These are phyloP conservation scores for Aurelia aurita complex sp. Pacific DNA, from an alignment of 30 jellyfish, hydroid and myxozoan genomes.

Conservation along the genomic window DNA sequence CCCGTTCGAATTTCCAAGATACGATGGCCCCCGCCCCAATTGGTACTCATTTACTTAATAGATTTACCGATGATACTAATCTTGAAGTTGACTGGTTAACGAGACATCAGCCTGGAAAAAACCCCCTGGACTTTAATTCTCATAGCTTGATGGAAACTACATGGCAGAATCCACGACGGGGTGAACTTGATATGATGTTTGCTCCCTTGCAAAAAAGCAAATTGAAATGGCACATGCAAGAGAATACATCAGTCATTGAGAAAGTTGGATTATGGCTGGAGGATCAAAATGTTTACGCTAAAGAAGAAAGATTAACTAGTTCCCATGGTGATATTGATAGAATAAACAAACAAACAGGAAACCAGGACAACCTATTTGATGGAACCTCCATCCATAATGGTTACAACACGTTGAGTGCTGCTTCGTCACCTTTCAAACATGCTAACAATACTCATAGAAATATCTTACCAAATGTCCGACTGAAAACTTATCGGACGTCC, in stretches of 20 bases:
- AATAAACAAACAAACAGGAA: neutral
- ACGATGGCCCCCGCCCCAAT: slow-evolving; percentile 6
- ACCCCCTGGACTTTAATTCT: slow-evolving; percentile 20
- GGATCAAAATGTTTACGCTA: slow-evolving; percentile 63
- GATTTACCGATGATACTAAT: slow-evolving; percentile 21
- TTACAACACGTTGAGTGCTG: slow-evolving; percentile 35
- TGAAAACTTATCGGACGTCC: slow-evolving; percentile 1
- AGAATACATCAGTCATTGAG: slow-evolving; percentile 69
- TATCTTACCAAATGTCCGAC: slow-evolving; percentile 1
- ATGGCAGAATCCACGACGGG: slow-evolving; percentile 35
- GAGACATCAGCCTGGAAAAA: slow-evolving; percentile 16
- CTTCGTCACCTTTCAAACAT: slow-evolving; percentile 59
- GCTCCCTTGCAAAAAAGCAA: slow-evolving; percentile 48
- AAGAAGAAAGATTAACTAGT: slow-evolving; percentile 48
- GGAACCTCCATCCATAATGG: slow-evolving; percentile 11
- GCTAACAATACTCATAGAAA: slow-evolving; percentile 4
- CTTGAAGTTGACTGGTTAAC: slow-evolving; percentile 20
- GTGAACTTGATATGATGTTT: slow-evolving; percentile 45
- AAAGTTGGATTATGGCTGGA: slow-evolving; percentile 98
- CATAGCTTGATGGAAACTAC: slow-evolving; percentile 4
- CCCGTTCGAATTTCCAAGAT: slow-evolving; percentile 6
- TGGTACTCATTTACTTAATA: slow-evolving; percentile 1
- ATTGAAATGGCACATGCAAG: slow-evolving; percentile 59
- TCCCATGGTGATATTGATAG: slow-evolving; percentile 62
- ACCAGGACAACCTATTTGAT: neutral